A percentile compares a stretch with the other conserved stretches of the same genome.
Conservation (phyloP, 2,797 vertebrate species). For the Anisognathus igniventris region DNA sequence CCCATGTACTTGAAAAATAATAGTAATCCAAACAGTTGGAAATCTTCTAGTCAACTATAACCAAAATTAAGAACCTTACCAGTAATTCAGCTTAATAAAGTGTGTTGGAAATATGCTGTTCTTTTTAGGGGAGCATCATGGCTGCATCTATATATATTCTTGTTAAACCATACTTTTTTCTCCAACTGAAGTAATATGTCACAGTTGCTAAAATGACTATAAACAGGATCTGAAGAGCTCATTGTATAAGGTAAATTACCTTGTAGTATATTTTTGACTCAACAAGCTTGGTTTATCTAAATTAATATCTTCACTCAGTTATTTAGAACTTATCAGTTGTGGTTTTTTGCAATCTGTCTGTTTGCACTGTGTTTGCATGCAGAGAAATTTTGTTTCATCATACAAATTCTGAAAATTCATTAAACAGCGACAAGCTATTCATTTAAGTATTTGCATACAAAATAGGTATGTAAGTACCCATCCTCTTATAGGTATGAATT, state of each 20-base stretch:
- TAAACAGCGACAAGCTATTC: not conserved
- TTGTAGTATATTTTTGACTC: not conserved
- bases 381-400: not conserved
- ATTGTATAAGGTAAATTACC: not conserved
- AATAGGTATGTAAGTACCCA: not conserved
- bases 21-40: not conserved
- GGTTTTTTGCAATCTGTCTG: not conserved
- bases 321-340: not conserved
- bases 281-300: not conserved
- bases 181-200: not conserved
- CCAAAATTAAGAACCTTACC: not conserved
- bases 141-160: not conserved
- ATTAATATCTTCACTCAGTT: not conserved
- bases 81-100: not conserved
- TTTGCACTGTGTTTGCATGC: not conserved
- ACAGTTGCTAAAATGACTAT: not conserved
- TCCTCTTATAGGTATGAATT: not conserved
- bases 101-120: not conserved
- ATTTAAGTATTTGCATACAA: not conserved
- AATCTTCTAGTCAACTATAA: not conserved
- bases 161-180: not conserved
- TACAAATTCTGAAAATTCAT: not conserved
- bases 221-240: not conserved
- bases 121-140: not conserved
- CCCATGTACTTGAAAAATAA: not conserved